phyloP scores from a whole-genome alignment of 2,113 vertebrate species.

The Rattus norvegicus region DNA sequence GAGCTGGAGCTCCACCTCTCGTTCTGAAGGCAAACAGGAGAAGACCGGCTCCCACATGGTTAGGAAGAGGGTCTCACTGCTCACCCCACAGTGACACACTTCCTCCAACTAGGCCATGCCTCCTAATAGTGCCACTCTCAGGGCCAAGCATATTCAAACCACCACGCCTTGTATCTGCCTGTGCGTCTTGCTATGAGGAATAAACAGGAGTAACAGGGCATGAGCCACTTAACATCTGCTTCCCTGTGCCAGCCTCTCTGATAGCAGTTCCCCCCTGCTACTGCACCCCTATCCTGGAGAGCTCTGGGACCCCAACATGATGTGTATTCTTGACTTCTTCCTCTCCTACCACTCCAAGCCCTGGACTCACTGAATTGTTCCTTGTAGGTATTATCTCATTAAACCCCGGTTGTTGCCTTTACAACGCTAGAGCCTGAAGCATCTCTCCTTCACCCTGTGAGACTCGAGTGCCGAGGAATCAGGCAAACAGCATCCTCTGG shows the following conservation, averaged over 20 bases:
- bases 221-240: rapidly evolving
- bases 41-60: too few relatives aligned
- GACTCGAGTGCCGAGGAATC: too few relatives aligned
- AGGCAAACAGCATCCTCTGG: not conserved
- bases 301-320: not conserved
- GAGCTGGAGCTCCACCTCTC: too few relatives aligned
- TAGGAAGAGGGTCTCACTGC: too few relatives aligned
- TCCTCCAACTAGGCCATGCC: too few relatives aligned
- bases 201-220: not conserved
- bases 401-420: too few relatives aligned
- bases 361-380: not conserved
- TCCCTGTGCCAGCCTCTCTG: too few relatives aligned
- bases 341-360: not conserved
- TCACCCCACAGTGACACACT: too few relatives aligned
- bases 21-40: too few relatives aligned
- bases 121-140: too few relatives aligned
- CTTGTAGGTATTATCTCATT: not conserved
- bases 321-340: not conserved
- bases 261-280: rapidly evolving
- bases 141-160: too few relatives aligned
- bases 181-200: not conserved
- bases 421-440: not conserved
- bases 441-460: not conserved
- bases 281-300: rapidly evolving
- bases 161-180: too few relatives aligned